Percentiles rank a stretch among this genome's conserved stretches.
Evolutionary conservation across 2,888 invertebrate genomes (phyloP).

Genomic region (Apocheima hispidaria): DNA sequence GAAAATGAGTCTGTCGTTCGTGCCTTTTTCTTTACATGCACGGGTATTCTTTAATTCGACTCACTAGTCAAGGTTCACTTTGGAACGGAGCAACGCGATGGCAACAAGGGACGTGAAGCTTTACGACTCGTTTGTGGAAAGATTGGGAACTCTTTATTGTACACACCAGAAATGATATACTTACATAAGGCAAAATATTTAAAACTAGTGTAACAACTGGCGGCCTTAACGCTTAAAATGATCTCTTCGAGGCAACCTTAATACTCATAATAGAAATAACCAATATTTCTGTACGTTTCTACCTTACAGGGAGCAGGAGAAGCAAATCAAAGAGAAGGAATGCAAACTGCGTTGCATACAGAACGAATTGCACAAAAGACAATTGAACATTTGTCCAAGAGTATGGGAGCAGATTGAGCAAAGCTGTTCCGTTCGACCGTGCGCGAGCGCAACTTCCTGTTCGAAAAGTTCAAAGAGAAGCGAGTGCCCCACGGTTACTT

Average conservation of each 20-base stretch:
- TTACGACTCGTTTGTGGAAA: too few species aligned
- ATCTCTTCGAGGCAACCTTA: not conserved
- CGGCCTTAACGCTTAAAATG: too few species aligned
- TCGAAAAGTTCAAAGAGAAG: conserved; percentile 15
- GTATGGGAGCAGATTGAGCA: conserved; percentile 17
- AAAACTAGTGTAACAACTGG: too few species aligned
- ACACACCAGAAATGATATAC: too few species aligned
- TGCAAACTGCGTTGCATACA: conserved; percentile 52
- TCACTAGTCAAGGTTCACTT: too few species aligned
- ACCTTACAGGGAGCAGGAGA: conserved; percentile 62
- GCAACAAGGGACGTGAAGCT: too few species aligned
- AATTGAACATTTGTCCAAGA: conserved; percentile 25
- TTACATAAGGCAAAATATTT: too few species aligned
- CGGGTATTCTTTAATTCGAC: too few species aligned
- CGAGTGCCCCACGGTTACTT: conserved; percentile 32
- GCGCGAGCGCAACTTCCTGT: not conserved
- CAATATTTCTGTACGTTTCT: not conserved
- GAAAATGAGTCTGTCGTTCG: too few species aligned
- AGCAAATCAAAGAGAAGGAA: conserved; percentile 63
- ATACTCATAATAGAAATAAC: not conserved
- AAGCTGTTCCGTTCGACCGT: conserved; percentile 8
- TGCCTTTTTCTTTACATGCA: too few species aligned
- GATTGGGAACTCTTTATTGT: too few species aligned
- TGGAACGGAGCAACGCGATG: too few species aligned
- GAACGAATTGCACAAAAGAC: conserved; percentile 43